phyloP scores from a whole-genome alignment of 1,140 invertebrate species.

The Drosophila orena region DNA sequence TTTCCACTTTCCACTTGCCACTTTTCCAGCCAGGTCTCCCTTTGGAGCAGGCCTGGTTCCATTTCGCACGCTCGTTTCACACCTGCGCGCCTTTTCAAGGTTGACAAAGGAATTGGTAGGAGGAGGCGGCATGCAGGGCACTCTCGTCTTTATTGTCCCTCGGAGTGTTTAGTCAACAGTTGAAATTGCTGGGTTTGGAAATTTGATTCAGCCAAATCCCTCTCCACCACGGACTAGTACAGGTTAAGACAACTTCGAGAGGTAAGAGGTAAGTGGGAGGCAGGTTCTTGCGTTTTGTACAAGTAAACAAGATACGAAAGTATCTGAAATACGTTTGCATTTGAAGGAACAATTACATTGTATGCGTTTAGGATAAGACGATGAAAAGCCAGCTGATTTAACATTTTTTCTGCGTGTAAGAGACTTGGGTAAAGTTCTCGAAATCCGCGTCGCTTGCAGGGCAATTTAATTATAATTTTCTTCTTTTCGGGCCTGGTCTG shows the following conservation, averaged over 20 bases:
- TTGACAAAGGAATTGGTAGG: constrained; percentile 24
- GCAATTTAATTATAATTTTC: constrained; percentile 79
- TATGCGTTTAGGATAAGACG: too few relatives aligned
- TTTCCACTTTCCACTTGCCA: too few relatives aligned
- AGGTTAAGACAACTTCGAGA: not conserved
- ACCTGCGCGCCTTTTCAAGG: constrained; percentile 66
- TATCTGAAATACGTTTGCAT: not conserved
- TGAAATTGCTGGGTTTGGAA: not conserved
- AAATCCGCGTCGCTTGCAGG: constrained; percentile 55
- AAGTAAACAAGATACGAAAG: not conserved
- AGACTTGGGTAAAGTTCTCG: constrained; percentile 22
- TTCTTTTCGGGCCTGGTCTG: constrained; percentile 19
- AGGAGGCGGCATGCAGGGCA: constrained; percentile 21
- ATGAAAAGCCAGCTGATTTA: too few relatives aligned
- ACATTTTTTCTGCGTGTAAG: constrained; percentile 4
- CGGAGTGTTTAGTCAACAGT: constrained; percentile 27
- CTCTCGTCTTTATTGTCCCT: constrained; percentile 59
- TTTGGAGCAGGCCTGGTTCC: constrained; percentile 27
- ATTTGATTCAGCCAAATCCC: not conserved
- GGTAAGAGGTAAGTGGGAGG: not conserved
- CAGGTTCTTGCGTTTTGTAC: not conserved
- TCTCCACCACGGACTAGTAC: not conserved
- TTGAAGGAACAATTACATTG: too few relatives aligned
- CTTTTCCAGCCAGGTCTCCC: not conserved
- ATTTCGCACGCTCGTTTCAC: constrained; percentile 75